Percentiles rank a stretch among this genome's conserved stretches.
Conservation (phyloP, 2,888 invertebrate species). For the Cosmia pyralina region DNA sequence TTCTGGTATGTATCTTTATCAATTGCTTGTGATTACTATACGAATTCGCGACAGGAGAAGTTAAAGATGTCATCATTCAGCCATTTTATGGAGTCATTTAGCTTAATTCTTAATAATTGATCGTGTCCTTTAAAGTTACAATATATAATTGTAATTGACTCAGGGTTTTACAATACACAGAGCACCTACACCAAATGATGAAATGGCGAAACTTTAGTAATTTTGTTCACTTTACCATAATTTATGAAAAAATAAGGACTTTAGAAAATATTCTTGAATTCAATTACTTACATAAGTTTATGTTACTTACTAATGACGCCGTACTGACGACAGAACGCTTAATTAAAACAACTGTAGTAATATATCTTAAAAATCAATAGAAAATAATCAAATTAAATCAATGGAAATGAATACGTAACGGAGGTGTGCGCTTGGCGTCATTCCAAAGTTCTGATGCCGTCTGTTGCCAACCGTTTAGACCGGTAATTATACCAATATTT, state of each 20-base stretch:
- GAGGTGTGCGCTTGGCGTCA: conserved; percentile 60
- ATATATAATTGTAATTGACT: not conserved
- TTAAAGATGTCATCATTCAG: not conserved
- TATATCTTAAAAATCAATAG: conserved; percentile 32
- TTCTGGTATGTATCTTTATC: not conserved
- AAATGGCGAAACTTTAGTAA: not conserved
- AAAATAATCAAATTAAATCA: conserved; percentile 53
- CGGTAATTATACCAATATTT: conserved; percentile 73
- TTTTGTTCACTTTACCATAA: not conserved
- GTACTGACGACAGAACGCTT: not conserved
- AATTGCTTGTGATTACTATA: not conserved
- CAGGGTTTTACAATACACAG: no score
- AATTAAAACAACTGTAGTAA: not conserved
- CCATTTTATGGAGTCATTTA: no score
- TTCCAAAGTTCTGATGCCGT: conserved; percentile 54
- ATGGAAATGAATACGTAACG: conserved; percentile 27
- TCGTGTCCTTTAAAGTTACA: not conserved
- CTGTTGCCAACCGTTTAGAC: conserved; percentile 68
- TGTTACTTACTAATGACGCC: not conserved
- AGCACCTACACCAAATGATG: not conserved
- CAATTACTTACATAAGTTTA: not conserved
- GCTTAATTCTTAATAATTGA: not conserved
- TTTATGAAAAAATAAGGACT: not conserved
- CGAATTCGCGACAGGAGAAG: not conserved
- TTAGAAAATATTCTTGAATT: not conserved